Evolutionary conservation across 2,797 vertebrate genomes (phyloP), one percentile per base, ranked within the genome.

Genomic region (Carcharodon carcharias): DNA sequence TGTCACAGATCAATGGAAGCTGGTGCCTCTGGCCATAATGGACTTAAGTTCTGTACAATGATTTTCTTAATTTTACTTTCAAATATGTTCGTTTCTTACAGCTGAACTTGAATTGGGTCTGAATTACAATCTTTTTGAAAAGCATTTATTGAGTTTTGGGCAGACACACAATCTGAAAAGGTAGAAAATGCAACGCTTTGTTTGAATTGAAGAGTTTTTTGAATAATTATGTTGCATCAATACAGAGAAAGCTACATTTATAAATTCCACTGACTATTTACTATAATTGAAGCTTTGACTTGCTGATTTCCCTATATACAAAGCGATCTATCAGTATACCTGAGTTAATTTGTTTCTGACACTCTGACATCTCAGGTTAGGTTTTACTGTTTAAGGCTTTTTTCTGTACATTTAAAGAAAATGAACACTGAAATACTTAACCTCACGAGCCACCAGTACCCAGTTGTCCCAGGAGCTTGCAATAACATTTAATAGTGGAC

Each of bases 11-110:
- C 63, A 93, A 93, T 93, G 18, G 91, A 93, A 45, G 40, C 91
- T 93, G 91, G 26, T 45, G 91, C 91, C 91, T 93, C 91, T 3
- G n/a, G 63, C 63, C 91, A 93, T 93, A 93, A 93, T 93, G 61
- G 91, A 93, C 63, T 93, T 93, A 93, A 67, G 91, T 93, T 93
- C 63, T 93, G 91, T 93, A 93, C 91, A 93, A 93, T 93, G 91
- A 93, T 67, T 93, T 93, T 93, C 91, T 67, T 93, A 93, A 93
- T 93, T 93, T 93, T 93, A 93, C 91, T 93, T 93, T 93, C 91
- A 93, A 93, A 93, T 93, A 93, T n/a, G 63, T 93, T 93, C 63
- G 61, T 93, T 67, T 93, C 61, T 93, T 93, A 93, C 61, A 93
- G 91, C 91, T 93, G 91, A 93, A 93, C n/a, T 93, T 93, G 91